Conservation (phyloP, 2,113 vertebrate genomes). For the Marmota flaviventris region DNA sequence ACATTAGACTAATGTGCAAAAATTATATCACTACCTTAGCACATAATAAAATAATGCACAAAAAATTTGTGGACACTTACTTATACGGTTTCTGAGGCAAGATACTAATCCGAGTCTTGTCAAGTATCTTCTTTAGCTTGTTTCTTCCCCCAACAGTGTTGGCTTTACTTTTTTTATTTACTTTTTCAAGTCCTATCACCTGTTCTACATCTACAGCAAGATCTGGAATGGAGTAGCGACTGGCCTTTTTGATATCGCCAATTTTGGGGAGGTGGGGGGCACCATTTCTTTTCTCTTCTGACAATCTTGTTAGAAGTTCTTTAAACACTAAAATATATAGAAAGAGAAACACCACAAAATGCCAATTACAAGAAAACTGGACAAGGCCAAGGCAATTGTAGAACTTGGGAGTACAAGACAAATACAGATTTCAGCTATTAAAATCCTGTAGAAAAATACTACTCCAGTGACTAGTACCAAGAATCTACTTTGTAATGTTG, state of each 20-base stretch:
- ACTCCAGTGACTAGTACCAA: background rate
- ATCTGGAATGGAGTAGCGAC: conserved; percentile 98
- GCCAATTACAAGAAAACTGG: background rate
- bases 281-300: conserved; percentile 96
- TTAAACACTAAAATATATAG: conserved; percentile 93
- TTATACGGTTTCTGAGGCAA: conserved; percentile 99
- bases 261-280: conserved; percentile 98
- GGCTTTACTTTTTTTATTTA: conserved; percentile 97
- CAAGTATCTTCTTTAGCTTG: conserved; percentile 99
- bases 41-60: background rate
- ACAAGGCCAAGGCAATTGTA: background rate
- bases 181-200: conserved; percentile 98
- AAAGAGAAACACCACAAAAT: conserved; percentile 59
- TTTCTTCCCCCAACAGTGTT: conserved; percentile 97
- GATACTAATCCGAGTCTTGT: conserved; percentile 99
- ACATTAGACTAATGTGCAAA: background rate
- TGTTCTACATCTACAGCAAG: conserved; percentile 98
- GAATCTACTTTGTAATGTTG: background rate
- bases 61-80: conserved; percentile 87
- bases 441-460: background rate
- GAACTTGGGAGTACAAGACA: background rate
- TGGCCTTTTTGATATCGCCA: conserved; percentile 98
- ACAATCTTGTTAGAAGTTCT: conserved; percentile 95
- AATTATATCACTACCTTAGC: background rate
- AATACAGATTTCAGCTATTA: background rate